phyloP scores from a whole-genome alignment of 2,888 invertebrate species.

The Caenorhabditis wallacei region DNA sequence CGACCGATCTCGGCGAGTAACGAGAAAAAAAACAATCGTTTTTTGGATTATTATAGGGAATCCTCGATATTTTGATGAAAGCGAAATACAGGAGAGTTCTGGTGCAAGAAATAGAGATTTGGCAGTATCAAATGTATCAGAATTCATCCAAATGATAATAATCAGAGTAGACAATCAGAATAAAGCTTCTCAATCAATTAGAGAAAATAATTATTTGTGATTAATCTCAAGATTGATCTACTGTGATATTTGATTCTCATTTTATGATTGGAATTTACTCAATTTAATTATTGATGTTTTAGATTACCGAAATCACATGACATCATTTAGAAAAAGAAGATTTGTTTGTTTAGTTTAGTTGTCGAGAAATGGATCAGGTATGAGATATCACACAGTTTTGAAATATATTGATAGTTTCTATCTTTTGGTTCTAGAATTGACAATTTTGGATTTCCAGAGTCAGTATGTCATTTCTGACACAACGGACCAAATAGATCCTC shows the following conservation, averaged over 20 bases:
- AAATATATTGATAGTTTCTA: too few relatives aligned
- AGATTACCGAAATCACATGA: constrained; percentile 11
- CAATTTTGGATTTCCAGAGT: too few relatives aligned
- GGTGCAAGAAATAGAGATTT: too few relatives aligned
- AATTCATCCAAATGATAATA: background rate
- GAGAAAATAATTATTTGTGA: background rate
- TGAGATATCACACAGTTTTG: background rate
- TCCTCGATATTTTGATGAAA: too few relatives aligned
- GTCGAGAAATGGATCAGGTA: background rate
- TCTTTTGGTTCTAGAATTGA: too few relatives aligned
- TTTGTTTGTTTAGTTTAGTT: background rate
- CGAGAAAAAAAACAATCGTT: background rate
- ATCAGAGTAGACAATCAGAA: constrained; percentile 10
- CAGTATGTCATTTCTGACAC: too few relatives aligned
- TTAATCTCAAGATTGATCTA: constrained; percentile 16
- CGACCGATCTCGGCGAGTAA: constrained; percentile 6
- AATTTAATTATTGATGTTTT: constrained; percentile 28
- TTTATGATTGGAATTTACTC: constrained; percentile 9
- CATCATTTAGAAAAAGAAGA: background rate
- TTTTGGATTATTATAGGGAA: background rate
- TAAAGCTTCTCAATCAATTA: constrained; percentile 16
- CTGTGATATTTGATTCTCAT: constrained; percentile 9
- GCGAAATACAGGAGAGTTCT: too few relatives aligned
- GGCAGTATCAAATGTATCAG: too few relatives aligned
- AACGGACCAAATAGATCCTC: too few relatives aligned